A percentile compares a stretch with the other conserved stretches of the same genome.
Conservation (phyloP, 2,797 vertebrate species). For the Pteronotus mesoamericanus region DNA sequence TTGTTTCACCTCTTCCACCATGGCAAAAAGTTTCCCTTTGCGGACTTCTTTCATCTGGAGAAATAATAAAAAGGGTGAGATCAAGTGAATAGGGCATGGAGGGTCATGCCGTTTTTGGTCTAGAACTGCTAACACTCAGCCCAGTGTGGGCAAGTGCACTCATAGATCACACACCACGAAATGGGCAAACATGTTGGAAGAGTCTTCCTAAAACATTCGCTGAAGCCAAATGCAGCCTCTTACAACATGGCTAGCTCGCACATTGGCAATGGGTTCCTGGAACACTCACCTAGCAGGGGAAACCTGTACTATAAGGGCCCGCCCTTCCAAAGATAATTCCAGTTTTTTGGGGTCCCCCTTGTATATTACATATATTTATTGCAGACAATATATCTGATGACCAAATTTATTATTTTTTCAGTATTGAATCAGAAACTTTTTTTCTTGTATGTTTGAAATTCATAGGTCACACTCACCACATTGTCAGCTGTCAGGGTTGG, state of each 20-base stretch:
- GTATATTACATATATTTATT: not conserved
- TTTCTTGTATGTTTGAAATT: conserved; percentile 37
- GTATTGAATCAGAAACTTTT: not conserved
- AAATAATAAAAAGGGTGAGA: too few species aligned
- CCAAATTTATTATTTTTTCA: not conserved
- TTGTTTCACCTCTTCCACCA: too few species aligned
- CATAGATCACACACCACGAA: not conserved
- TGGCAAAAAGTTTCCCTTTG: too few species aligned
- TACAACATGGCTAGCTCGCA: not conserved
- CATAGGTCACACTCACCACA: not conserved
- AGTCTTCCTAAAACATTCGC: not conserved
- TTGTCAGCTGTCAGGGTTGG: not conserved
- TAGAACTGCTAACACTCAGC: not conserved
- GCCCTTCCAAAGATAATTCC: not conserved
- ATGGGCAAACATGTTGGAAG: not conserved
- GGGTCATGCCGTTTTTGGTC: too few species aligned
- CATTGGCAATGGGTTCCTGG: not conserved
- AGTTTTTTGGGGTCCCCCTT: not conserved
- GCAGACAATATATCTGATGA: not conserved
- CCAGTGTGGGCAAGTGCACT: not conserved
- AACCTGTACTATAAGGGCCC: not conserved
- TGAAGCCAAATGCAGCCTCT: not conserved
- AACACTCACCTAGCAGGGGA: not conserved
- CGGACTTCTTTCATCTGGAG: too few species aligned
- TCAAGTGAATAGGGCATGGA: too few species aligned